Percentiles rank a stretch among this genome's conserved stretches.
These are phyloP conservation scores for Solea solea DNA, from an alignment of 2,113 vertebrate species.

Conservation along the genomic window DNA sequence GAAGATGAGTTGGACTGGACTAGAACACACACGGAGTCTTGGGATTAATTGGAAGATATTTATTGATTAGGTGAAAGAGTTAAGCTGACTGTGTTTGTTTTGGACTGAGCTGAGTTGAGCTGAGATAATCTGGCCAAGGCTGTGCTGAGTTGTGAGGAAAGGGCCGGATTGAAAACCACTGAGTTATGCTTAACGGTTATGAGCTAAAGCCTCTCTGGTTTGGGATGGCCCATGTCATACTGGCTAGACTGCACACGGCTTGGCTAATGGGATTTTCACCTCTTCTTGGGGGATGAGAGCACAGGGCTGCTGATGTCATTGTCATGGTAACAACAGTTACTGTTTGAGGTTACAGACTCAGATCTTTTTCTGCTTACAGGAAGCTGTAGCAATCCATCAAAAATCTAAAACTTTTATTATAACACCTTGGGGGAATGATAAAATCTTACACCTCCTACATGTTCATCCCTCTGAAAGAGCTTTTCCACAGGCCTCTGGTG, in stretches of 20 bases:
- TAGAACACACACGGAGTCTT: background rate
- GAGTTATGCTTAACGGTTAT: slow-evolving; percentile 34
- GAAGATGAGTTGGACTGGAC: slow-evolving; percentile 4
- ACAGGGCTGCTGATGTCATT: slow-evolving; percentile 58
- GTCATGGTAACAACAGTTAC: slow-evolving; percentile 61
- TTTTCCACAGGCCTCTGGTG: slow-evolving; percentile 46
- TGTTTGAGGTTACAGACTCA: slow-evolving; percentile 53
- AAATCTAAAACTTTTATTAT: slow-evolving; percentile 53
- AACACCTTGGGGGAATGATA: slow-evolving; percentile 58
- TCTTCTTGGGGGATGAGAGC: slow-evolving; percentile 46
- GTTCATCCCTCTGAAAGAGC: slow-evolving; percentile 51
- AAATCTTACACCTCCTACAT: slow-evolving; percentile 60
- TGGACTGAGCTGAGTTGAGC: slow-evolving; percentile 29
- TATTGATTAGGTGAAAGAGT: background rate
- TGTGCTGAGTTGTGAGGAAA: slow-evolving; percentile 36
- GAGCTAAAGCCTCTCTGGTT: slow-evolving; percentile 30
- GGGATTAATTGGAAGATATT: background rate
- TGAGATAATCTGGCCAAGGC: slow-evolving; percentile 37
- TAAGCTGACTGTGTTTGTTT: slow-evolving; percentile 29
- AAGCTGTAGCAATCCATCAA: slow-evolving; percentile 72
- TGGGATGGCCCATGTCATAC: slow-evolving; percentile 16
- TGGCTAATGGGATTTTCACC: slow-evolving; percentile 54
- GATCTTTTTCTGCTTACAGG: slow-evolving; percentile 55
- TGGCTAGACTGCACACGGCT: slow-evolving; percentile 19
- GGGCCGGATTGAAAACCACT: slow-evolving; percentile 17